Evolutionary conservation across 2,113 vertebrate species (phyloP).

Genomic region (Tachuris rubrigastra): DNA sequence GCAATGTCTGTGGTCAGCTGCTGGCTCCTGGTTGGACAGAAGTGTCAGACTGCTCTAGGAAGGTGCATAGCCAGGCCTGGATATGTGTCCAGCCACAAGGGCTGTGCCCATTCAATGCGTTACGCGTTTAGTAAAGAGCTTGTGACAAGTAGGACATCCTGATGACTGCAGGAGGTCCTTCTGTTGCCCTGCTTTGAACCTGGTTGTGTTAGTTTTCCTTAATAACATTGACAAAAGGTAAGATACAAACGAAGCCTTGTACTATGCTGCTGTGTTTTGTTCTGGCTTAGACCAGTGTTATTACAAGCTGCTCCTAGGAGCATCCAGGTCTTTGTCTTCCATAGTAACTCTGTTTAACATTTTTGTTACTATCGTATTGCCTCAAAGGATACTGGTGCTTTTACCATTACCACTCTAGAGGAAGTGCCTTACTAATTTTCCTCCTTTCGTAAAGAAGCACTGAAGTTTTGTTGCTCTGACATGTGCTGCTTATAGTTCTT

Average conservation of each 20-base stretch:
- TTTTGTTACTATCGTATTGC: not conserved
- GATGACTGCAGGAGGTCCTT: not conserved
- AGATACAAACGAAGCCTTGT: not conserved
- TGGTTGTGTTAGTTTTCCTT: not conserved
- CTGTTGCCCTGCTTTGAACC: not conserved
- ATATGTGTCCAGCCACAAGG: accelerated
- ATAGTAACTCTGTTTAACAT: slow-evolving; percentile 13
- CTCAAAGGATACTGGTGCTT: slow-evolving; percentile 15
- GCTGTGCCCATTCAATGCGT: not conserved
- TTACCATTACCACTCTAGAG: not conserved
- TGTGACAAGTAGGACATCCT: not conserved
- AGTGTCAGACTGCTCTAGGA: not conserved
- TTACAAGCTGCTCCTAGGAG: slow-evolving; percentile 11
- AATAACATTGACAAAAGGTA: not conserved
- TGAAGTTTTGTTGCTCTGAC: slow-evolving; percentile 45
- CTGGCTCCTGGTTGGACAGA: not conserved
- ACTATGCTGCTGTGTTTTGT: slow-evolving; percentile 37
- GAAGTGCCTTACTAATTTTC: slow-evolving; percentile 33
- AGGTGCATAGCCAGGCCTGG: not conserved
- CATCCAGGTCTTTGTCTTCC: slow-evolving; percentile 27
- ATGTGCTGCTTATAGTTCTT: slow-evolving; percentile 49
- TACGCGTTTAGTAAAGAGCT: not conserved
- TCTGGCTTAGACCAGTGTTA: slow-evolving; percentile 44
- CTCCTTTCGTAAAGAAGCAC: slow-evolving; percentile 18
- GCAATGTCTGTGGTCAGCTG: not conserved